phyloP scores from a whole-genome alignment of 2,113 vertebrate species.

The Lynx canadensis region DNA sequence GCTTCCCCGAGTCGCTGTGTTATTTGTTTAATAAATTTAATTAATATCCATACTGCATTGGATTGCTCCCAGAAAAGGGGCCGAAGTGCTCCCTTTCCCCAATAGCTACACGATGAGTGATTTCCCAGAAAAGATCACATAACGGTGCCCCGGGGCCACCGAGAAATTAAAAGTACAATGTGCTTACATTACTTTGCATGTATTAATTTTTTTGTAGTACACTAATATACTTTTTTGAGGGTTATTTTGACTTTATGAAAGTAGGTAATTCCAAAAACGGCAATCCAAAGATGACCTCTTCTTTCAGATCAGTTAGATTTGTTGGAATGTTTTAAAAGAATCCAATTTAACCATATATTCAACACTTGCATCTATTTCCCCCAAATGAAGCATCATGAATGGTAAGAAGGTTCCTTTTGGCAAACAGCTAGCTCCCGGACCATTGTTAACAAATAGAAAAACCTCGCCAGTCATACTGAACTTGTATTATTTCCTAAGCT shows the following conservation, averaged over 20 bases:
- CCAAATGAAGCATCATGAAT: slow-evolving; percentile 68
- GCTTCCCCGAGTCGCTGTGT: slow-evolving; percentile 88
- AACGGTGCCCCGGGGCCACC: slow-evolving; percentile 83
- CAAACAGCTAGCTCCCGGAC: slow-evolving; percentile 60
- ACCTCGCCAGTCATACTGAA: slow-evolving; percentile 61
- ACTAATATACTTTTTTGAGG: slow-evolving; percentile 73
- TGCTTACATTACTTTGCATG: slow-evolving; percentile 81
- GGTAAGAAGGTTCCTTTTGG: slow-evolving; percentile 70
- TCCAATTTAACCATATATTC: slow-evolving; percentile 58
- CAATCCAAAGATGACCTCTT: slow-evolving; percentile 52
- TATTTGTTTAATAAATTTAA: slow-evolving; percentile 96
- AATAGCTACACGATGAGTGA: slow-evolving; percentile 86
- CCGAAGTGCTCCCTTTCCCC: slow-evolving; percentile 79
- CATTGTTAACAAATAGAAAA: slow-evolving; percentile 73
- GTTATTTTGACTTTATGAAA: slow-evolving; percentile 76
- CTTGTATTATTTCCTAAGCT: slow-evolving; percentile 66
- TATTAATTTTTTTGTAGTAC: slow-evolving; percentile 81
- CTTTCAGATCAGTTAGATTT: slow-evolving; percentile 76
- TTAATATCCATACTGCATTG: slow-evolving; percentile 92
- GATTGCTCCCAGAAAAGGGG: slow-evolving; percentile 88
- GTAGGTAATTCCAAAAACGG: slow-evolving; percentile 46
- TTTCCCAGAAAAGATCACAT: slow-evolving; percentile 88
- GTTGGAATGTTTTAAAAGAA: slow-evolving; percentile 69
- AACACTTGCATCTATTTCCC: slow-evolving; percentile 67
- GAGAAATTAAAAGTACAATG: slow-evolving; percentile 86